Conservation (phyloP, 2,797 vertebrate species). For the Graptemys geographica region DNA sequence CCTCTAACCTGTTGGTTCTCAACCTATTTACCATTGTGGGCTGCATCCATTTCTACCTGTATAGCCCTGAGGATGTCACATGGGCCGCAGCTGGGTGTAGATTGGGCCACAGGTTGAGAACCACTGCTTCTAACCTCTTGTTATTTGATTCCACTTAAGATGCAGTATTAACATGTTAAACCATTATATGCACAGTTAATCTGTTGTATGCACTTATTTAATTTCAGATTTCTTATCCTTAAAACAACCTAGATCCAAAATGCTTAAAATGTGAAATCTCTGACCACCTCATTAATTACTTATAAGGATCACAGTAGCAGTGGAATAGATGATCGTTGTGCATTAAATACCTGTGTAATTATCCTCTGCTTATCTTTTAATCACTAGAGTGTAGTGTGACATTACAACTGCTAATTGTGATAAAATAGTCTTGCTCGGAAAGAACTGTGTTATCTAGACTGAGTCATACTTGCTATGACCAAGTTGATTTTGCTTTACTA, state of each 20-base stretch:
- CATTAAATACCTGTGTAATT: neutral
- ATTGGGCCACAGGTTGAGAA: no score
- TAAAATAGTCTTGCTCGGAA: neutral
- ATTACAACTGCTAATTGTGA: conserved; percentile 26
- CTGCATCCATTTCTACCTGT: no score
- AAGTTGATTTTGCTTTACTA: neutral
- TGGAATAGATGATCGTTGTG: neutral
- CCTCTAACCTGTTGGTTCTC: neutral
- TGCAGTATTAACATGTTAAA: conserved; percentile 49
- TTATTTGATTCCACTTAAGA: neutral
- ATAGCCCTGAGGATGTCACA: no score
- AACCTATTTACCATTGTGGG: no score
- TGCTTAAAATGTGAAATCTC: conserved; percentile 20
- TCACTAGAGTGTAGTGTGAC: conserved; percentile 71
- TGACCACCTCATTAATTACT: neutral
- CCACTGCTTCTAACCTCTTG: neutral
- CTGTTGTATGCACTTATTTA: conserved; percentile 62
- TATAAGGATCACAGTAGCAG: neutral
- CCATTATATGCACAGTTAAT: neutral
- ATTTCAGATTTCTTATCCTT: conserved; percentile 17
- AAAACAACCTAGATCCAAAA: neutral
- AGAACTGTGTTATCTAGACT: neutral
- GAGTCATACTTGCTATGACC: neutral
- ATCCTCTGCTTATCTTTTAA: neutral
- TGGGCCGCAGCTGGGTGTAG: no score